Base-by-base conservation (phyloP, 2,113 vertebrate genomes). In the Nothocercus julius region DNA sequence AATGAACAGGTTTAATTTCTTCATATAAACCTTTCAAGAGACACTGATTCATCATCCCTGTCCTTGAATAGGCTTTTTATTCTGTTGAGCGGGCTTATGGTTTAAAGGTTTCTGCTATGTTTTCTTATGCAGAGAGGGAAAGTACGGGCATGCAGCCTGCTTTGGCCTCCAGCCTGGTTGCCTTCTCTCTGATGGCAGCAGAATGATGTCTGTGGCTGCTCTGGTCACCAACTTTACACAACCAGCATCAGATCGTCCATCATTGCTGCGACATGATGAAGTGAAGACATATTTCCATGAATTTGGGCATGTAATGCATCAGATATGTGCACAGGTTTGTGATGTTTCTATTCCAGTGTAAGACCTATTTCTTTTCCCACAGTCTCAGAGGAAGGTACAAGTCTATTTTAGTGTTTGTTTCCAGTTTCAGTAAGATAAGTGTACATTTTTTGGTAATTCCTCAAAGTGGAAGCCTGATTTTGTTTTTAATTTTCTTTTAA, bases 121-220 rank as follows among this genome's bases (percentile, higher is more conserved):
- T 94, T 95, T 92, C 78, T 95, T 86, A 49, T 1, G 30, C 96
- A 99, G 99, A 97, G 98, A 99, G 74, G 99, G 99, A 34, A 99
- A 99, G 78, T 99, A 98, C 28, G 98, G 98, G 22, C 99, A 99
- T 3, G 99, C 99, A 1, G 99, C 99, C 27, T 99, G 99, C 96
- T 99, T 99, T 66, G 98, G 98, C 40, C 98, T 99, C 15, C 98
- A 98, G 51, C 99, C 99, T 0, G 98, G 99, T 94, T 99, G 99
- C 95, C 97, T 98, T 63, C 98, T 98, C 30, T 98, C 98, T 9
- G 98, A 99, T 45, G 98, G 98, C 30, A 97, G 96, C 61, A 98
- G 98, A 69, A 98, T 98, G 96, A 97, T 99, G 89, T 98, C 99
- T 4, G 98, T 99, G 63, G 98, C 99, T 3, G 99, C 99, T 44